Base-by-base conservation (phyloP, 2,113 vertebrate genomes). In the Nesoenas mayeri region DNA sequence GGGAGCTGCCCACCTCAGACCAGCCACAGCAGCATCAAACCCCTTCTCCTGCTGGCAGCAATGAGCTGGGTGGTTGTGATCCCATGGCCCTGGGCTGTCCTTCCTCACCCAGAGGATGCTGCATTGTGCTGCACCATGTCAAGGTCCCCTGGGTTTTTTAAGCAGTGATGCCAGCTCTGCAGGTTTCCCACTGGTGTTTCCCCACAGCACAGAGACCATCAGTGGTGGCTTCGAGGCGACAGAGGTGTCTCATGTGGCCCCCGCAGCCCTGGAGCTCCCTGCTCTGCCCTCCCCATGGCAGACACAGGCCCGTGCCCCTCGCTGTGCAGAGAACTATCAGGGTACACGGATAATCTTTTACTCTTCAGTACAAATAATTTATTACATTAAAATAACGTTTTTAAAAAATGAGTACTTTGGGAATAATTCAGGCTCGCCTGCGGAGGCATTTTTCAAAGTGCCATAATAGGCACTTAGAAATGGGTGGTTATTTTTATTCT, bases 391-490 rank as follows among this genome's bases (percentile, higher is more conserved):
- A 97, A 96, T 95, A 95, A 96, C 92, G 67, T 90, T 92, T 94
- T 96, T 97, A 86, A 86, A 92, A 94, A 94, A 94, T 87, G 93
- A 95, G 93, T 94, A 95, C 97, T 97, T 97, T 93, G 96, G 96
- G 96, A 96, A 96, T 97, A 82, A 92, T 97, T 96, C 95, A 93
- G 93, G 94, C 97, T 97, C 92, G 90, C 96, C 96, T 77, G 93
- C 66, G 50, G 93, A 97, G 96, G 89, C 97, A 96, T 97, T 97
- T 97, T 95, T 97, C 93, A 97, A 97, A 97, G 96, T 97, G 95
- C 97, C 94, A 96, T 97, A 97, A 97, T 97, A 97, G 95, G 96
- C 96, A 97, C 96, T 97, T 97, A 97, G 96, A 92, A 96, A 96
- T 93, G 93, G 96, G 96, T 94, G 96, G 95, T 97, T 97, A 97